Conservation (phyloP, 1,140 invertebrate species). For the Linepithema humile region DNA sequence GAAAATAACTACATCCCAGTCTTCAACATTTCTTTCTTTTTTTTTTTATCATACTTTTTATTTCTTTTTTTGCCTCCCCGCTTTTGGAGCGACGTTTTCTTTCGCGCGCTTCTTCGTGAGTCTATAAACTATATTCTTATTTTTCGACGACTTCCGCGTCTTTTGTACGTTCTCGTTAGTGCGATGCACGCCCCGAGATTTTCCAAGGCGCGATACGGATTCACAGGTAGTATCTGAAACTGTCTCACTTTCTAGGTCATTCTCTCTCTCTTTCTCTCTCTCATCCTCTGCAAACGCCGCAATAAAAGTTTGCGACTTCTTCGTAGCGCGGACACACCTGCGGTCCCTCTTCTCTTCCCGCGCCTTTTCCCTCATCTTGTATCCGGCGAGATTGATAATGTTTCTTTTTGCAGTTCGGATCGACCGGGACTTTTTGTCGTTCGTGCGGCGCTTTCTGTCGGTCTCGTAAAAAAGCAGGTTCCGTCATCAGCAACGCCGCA, state of each 20-base stretch:
- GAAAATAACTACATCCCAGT: not conserved
- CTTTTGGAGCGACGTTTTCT: constrained; percentile 26
- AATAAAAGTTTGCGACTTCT: constrained; percentile 64
- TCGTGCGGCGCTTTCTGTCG: not conserved
- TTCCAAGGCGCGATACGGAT: constrained; percentile 22
- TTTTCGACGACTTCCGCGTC: constrained; percentile 26
- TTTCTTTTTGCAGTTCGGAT: constrained; percentile 27
- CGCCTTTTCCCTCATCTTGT: not conserved
- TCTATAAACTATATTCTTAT: constrained; percentile 69
- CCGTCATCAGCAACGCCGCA: constrained; percentile 14
- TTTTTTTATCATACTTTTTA: not conserved
- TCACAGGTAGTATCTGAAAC: constrained; percentile 22
- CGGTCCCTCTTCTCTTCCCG: constrained; percentile 6
- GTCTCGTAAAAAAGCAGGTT: not conserved
- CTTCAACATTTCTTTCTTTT: not conserved
- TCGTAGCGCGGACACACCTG: constrained; percentile 59
- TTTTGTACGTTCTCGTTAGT: constrained; percentile 45
- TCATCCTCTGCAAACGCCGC: constrained; percentile 21
- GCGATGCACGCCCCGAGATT: constrained; percentile 4
- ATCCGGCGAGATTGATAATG: constrained; percentile 52
- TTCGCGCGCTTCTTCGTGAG: not conserved
- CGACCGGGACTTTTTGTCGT: not conserved
- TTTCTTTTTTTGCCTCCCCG: not conserved
- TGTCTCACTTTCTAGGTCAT: constrained; percentile 59
- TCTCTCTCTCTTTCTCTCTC: constrained; percentile 42